A percentile compares a stretch with the other conserved stretches of the same genome.
Conservation (phyloP, 2,797 vertebrate genomes). For the Ctenosaura bakeri region DNA sequence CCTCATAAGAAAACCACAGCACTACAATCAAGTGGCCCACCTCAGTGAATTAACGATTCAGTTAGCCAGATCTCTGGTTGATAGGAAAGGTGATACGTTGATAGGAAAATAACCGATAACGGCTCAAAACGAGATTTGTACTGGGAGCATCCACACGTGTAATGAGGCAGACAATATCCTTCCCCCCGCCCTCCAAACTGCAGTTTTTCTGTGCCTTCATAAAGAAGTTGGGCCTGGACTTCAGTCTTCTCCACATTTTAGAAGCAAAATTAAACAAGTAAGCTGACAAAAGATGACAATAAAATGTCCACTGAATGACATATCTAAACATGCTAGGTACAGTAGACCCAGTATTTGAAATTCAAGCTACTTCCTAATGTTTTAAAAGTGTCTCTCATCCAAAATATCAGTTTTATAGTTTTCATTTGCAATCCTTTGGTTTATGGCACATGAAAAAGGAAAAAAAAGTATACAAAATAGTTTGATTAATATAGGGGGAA, state of each 20-base stretch:
- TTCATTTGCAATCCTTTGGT: background rate
- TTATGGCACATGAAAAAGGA: background rate
- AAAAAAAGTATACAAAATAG: too few species aligned
- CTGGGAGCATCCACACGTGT: background rate
- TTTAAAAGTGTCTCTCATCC: background rate
- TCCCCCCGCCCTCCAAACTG: background rate
- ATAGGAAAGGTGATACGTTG: background rate
- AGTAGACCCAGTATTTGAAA: background rate
- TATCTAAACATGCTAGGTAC: background rate
- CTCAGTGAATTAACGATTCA: background rate
- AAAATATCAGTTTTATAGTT: background rate
- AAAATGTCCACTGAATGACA: background rate
- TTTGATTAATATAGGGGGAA: background rate
- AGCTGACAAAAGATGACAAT: background rate
- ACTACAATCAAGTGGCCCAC: background rate
- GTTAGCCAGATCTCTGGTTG: background rate
- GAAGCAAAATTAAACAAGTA: background rate
- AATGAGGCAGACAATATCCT: background rate
- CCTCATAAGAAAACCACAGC: background rate
- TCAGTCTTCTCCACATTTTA: background rate
- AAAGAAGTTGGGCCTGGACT: background rate
- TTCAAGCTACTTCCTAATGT: background rate
- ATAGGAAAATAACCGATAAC: background rate
- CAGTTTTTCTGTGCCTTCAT: background rate
- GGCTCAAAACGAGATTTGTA: background rate